Evolutionary conservation across 2,797 vertebrate genomes (phyloP), one percentile per base, ranked within the genome.

Genomic region (Lacerta viridis): DNA sequence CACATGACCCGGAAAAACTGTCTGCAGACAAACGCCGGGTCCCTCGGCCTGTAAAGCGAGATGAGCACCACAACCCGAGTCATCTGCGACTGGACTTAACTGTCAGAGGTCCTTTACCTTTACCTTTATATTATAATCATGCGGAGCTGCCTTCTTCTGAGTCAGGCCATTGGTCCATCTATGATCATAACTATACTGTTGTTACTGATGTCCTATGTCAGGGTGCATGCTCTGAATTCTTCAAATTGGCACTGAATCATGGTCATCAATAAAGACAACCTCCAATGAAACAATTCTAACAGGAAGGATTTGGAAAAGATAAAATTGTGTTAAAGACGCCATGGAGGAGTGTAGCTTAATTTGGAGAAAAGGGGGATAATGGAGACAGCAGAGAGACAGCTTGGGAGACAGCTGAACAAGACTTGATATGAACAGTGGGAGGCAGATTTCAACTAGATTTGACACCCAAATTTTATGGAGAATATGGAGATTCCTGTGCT

Each of bases 251-350:
- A 50, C 43, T 25, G n/a, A 15, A 10, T 71, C 9, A 33, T 25
- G 20, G 36, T 13, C 1, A 64, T 81, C 55, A 55, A 6, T 43
- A 33, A 33, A 80, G 33, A 61, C 20, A 64, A 7, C 27, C n/a
- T 11, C 71, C 39, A 64, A 64, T 36, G 39, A 85, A 29, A 64
- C 66, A 43, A 68, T 27, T 46, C 64, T 36, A 83, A 90, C 84
- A 83, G 83, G 87, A 86, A 23, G 90, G 79, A 87, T 92, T 90
- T 92, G 88, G 91, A 89, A 83, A 50, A 0, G 0, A 84, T 43
- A 64, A 83, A 46, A 33, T 71, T 79, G 88, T 1, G 66, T 29
- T 83, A 77, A 87, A 87, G 86, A 77, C 72, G 83, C 69, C 50
- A 20, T 75, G 87, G 59, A 84, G 46, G 18, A 85, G 41, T 0